Percentiles rank a stretch among this genome's conserved stretches.
Evolutionary conservation across 2,797 vertebrate species (phyloP).

Genomic region (Micrastur ruficollis): DNA sequence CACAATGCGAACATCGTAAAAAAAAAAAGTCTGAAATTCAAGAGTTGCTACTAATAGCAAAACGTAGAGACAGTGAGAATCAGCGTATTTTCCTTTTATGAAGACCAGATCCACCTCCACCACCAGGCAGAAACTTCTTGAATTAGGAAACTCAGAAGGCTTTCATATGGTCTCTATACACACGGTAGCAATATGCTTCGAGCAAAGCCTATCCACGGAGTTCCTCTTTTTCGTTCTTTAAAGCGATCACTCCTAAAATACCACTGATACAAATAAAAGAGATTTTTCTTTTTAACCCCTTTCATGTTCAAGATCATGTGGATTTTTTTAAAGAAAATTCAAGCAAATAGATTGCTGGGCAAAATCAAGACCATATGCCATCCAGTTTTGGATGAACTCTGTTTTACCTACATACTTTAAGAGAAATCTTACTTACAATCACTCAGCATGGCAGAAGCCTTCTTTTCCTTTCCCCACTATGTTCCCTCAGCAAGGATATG

Average conservation of each 20-base stretch:
- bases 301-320: background rate
- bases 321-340: background rate
- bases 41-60: background rate
- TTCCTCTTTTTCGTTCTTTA: background rate
- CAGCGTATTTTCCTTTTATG: background rate
- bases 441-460: conserved; percentile 34
- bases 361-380: background rate
- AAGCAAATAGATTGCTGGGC: background rate
- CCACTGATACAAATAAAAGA: background rate
- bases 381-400: background rate
- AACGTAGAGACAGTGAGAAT: background rate
- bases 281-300: background rate
- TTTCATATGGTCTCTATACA: background rate
- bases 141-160: background rate
- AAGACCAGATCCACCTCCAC: background rate
- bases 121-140: background rate
- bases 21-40: background rate
- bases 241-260: background rate
- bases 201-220: background rate
- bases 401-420: background rate
- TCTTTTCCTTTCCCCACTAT: conserved; percentile 34
- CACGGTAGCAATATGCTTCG: background rate
- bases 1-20: no score
- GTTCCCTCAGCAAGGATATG: conserved; percentile 29
- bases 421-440: conserved; percentile 13